A percentile compares a stretch with the other conserved stretches of the same genome.
Conservation (phyloP, 2,797 vertebrate genomes). For the Ctenosaura bakeri region DNA sequence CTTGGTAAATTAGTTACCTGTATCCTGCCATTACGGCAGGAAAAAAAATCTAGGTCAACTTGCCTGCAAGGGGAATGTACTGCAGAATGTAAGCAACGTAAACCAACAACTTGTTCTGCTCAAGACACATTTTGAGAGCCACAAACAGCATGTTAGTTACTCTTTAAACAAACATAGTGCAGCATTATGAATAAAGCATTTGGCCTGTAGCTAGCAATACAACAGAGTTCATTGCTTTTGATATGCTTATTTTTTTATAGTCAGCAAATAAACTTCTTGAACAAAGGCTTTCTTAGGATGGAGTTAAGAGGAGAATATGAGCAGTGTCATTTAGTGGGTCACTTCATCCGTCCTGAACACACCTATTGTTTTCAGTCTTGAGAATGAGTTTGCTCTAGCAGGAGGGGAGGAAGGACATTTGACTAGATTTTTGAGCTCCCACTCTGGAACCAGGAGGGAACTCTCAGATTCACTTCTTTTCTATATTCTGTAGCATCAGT, state of each 20-base stretch:
- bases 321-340: too few relatives aligned
- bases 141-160: conserved; percentile 86
- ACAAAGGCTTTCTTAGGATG: background rate
- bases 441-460: background rate
- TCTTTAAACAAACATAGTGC: conserved; percentile 86
- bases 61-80: conserved; percentile 70
- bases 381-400: background rate
- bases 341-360: background rate
- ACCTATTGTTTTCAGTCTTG: background rate
- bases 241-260: conserved; percentile 43
- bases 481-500: background rate
- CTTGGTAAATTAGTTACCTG: conserved; percentile 80
- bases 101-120: conserved; percentile 75
- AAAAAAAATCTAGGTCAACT: conserved; percentile 66
- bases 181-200: conserved; percentile 76
- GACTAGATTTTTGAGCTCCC: background rate
- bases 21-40: conserved; percentile 63
- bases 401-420: too few relatives aligned
- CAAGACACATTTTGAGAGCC: conserved; percentile 80
- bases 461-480: background rate
- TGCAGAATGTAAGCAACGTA: conserved; percentile 75
- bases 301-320: background rate
- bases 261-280: conserved; percentile 30
- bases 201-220: conserved; percentile 65
- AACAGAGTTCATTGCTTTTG: conserved; percentile 44